A percentile compares a stretch with the other conserved stretches of the same genome.
These are phyloP conservation scores for Latrodectus elegans DNA, from an alignment of 2,888 invertebrate species.

Conservation along the genomic window DNA sequence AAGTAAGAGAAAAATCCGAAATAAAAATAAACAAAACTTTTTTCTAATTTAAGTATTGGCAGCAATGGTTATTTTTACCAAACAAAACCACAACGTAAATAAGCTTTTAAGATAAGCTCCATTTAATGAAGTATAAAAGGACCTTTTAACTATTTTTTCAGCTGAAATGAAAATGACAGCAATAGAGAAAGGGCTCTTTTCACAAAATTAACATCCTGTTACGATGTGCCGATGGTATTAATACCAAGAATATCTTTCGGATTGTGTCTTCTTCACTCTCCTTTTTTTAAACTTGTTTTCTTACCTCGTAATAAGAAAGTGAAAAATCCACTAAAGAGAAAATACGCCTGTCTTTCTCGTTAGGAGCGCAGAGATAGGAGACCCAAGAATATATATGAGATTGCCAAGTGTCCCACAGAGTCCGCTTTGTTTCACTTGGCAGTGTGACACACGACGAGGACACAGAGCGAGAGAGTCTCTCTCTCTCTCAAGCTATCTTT, in stretches of 20 bases:
- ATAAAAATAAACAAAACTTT: no score
- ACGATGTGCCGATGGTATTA: slow-evolving; percentile 51
- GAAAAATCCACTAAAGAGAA: slow-evolving; percentile 20
- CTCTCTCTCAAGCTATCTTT: not conserved
- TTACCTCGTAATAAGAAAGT: not conserved
- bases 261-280: slow-evolving; percentile 1
- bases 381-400: slow-evolving; percentile 41
- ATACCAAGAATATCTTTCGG: slow-evolving; percentile 46
- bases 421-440: slow-evolving; percentile 45
- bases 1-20: no score
- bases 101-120: no score
- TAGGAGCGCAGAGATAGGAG: slow-evolving; percentile 46
- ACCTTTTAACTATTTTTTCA: no score
- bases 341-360: slow-evolving; percentile 44
- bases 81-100: no score
- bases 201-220: slow-evolving; percentile 52
- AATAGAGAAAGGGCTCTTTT: no score
- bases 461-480: not conserved
- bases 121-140: no score
- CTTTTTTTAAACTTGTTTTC: slow-evolving; percentile 4
- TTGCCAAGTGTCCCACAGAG: slow-evolving; percentile 58
- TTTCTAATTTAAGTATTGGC: no score
- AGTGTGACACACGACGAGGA: slow-evolving; percentile 17
- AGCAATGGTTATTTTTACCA: no score
- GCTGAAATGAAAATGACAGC: no score